Evolutionary conservation across 2,888 invertebrate species (phyloP), one percentile per base, ranked within the genome.

Genomic region (Drosophila antonietae): DNA sequence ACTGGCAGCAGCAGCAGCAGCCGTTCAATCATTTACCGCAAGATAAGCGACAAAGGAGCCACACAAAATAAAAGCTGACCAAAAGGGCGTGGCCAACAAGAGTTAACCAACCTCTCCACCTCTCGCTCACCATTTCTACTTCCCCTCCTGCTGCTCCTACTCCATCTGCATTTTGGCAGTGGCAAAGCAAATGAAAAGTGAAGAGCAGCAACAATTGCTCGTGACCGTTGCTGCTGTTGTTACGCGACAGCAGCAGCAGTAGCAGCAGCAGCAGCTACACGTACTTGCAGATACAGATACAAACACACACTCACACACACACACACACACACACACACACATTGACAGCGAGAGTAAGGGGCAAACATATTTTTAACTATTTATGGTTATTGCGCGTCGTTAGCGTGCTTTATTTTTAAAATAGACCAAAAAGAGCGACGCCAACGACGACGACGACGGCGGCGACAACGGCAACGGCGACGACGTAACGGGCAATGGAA

Each of bases 371-470:
- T 72, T 76, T 56, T 31, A 77, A 69, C 63, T 81, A 73, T 86
- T 80, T 81, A 79, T 77, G 77, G 67, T 71, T 75, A 71, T 75
- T 75, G 79, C 73, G 73, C 75, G 71, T 63, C 56, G 68, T 78
- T 78, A 55, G 75, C 65, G 79, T 72, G 75, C 70, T 79, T 75
- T 67, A 78, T 78, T 75, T 79, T 75, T 70, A 71, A 79, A 78
- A 67, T 70, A 58, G 64, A 62, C 55, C 61, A 67, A 67, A 56
- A 28, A 39, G 39, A 41, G 28, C 71, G 39, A 43, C 47, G 35
- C 44, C 65, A 23, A 23, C 52, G n/a, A 14, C 52, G 14, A 33
- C 49, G 47, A 5, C 31, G 43, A n/a, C 62, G n/a, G 12, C 37
- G 12, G 2, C 56, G 15, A 23, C 47, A 12, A 15, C 41, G 39